A percentile compares a stretch with the other conserved stretches of the same genome.
Evolutionary conservation across 2,797 vertebrate species (phyloP).

Genomic region (Forpus xanthops): DNA sequence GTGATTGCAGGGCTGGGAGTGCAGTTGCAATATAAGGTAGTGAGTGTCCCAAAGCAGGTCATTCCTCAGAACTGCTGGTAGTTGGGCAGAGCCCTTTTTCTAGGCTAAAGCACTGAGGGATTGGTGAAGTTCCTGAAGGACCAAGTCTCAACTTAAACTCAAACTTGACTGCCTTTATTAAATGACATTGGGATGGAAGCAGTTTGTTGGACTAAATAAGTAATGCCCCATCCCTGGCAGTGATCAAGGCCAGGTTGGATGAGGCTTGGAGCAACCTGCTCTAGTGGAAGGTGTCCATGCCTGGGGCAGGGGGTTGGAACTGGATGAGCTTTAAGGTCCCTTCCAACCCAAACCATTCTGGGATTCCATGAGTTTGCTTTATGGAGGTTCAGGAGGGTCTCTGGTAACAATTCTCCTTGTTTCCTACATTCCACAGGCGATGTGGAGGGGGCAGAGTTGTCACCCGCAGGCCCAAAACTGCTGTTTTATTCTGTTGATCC

Average conservation of each 20-base stretch:
- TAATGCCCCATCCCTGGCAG: not conserved
- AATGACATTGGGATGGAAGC: not conserved
- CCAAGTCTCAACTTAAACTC: not conserved
- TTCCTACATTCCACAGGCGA: fast-evolving
- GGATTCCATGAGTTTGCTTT: not conserved
- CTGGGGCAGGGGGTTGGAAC: not conserved
- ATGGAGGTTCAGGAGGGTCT: not conserved
- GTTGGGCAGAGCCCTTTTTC: not conserved
- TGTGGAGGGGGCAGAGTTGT: not conserved
- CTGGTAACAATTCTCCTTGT: not conserved
- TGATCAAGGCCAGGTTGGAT: not conserved
- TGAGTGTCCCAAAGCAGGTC: not conserved
- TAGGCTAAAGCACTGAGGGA: fast-evolving
- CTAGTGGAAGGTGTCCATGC: not conserved
- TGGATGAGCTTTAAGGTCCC: not conserved
- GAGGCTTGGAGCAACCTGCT: not conserved
- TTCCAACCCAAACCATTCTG: not conserved
- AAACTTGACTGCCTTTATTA: not conserved
- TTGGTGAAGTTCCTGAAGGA: not conserved
- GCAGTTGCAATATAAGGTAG: not conserved
- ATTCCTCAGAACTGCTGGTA: not conserved
- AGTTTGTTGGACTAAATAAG: not conserved
- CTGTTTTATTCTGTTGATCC: not conserved
- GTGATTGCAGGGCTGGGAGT: not conserved
- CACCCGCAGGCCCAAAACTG: not conserved